Evolutionary conservation across 1,140 invertebrate genomes (phyloP).

Genomic region (Steinernema khuongi): DNA sequence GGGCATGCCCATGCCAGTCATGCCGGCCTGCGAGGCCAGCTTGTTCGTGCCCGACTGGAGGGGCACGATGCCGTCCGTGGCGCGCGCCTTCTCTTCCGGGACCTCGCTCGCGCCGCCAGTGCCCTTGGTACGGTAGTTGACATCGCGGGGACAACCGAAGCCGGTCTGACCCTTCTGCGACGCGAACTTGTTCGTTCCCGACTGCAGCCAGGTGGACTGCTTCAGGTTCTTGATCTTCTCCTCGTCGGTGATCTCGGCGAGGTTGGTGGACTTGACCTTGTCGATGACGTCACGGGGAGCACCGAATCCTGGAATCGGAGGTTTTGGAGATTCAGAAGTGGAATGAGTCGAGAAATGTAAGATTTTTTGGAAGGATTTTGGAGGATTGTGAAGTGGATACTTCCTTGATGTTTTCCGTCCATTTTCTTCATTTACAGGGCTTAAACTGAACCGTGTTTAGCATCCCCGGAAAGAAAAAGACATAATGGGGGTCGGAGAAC

Average conservation of each 20-base stretch:
- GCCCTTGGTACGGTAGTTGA: slow-evolving; percentile 57
- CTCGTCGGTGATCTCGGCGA: slow-evolving; percentile 54
- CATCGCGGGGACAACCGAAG: slow-evolving; percentile 55
- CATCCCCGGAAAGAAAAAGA: too few species aligned
- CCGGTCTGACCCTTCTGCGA: slow-evolving; percentile 57
- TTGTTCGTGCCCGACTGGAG: slow-evolving; percentile 46
- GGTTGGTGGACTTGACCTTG: slow-evolving; percentile 56
- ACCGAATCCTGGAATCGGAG: slow-evolving; percentile 48
- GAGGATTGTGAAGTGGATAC: too few species aligned
- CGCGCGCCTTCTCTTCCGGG: slow-evolving; percentile 56
- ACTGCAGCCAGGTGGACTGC: slow-evolving; percentile 57
- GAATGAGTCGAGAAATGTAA: not conserved
- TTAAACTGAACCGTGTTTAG: too few species aligned
- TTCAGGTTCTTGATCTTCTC: slow-evolving; percentile 54
- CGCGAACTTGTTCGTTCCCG: slow-evolving; percentile 59
- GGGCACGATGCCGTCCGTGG: slow-evolving; percentile 59
- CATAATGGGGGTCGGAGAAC: too few species aligned
- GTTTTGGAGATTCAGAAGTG: slow-evolving; percentile 8
- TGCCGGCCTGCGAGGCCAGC: slow-evolving; percentile 44
- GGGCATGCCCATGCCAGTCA: slow-evolving; percentile 59
- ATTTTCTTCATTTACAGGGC: too few species aligned
- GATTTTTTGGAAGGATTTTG: too few species aligned
- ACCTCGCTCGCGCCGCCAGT: slow-evolving; percentile 57
- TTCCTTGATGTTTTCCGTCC: too few species aligned
- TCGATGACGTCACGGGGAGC: slow-evolving; percentile 56